Evolutionary conservation across 2,113 vertebrate species (phyloP).

Genomic region (Phyllostomus hastatus): DNA sequence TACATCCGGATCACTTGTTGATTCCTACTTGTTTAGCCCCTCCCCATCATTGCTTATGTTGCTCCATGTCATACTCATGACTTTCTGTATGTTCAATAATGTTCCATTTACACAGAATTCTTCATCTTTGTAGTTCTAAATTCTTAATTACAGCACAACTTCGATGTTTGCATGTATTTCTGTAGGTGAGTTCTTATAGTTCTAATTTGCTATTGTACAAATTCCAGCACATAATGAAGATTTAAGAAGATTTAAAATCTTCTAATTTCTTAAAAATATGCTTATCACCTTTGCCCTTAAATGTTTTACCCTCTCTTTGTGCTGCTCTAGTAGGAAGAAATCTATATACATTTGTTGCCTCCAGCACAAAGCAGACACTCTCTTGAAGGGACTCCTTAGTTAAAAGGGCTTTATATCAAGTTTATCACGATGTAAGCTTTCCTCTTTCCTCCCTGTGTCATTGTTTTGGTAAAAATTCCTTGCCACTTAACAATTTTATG

Average conservation of each 20-base stretch:
- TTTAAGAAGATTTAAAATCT: not conserved
- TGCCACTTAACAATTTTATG: not conserved
- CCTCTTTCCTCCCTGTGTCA: not conserved
- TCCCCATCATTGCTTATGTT: not conserved
- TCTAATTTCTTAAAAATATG: constrained; percentile 14
- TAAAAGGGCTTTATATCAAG: not conserved
- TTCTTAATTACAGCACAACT: not conserved
- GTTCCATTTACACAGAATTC: not conserved
- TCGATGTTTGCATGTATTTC: constrained; percentile 8
- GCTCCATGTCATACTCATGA: not conserved
- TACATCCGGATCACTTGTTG: not conserved
- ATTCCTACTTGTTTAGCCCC: not conserved
- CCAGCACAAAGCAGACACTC: not conserved
- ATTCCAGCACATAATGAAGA: not conserved
- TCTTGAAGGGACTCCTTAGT: not conserved
- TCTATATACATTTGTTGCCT: not conserved
- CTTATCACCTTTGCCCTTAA: not conserved
- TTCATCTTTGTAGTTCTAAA: not conserved
- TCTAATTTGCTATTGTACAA: not conserved
- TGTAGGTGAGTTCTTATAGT: not conserved
- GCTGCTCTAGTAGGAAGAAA: not conserved
- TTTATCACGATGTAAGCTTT: not conserved
- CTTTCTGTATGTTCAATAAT: not conserved
- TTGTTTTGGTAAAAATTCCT: constrained; percentile 27
- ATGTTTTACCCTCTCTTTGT: not conserved